These are phyloP conservation scores for Penaeus monodon DNA, from an alignment of 2,888 invertebrate species.

Conservation along the genomic window DNA sequence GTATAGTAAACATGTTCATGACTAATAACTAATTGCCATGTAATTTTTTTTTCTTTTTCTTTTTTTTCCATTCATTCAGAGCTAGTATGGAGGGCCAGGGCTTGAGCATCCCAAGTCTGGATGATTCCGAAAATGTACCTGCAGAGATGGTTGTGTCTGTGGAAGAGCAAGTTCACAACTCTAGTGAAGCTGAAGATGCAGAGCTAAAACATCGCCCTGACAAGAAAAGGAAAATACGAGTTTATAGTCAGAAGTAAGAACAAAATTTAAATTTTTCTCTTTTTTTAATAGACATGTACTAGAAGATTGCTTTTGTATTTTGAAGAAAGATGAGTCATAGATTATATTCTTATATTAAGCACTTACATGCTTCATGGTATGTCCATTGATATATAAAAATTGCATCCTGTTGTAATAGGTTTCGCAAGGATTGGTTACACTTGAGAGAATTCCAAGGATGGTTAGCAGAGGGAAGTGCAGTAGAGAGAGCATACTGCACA, in stretches of 20 bases:
- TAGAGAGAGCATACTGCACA: conserved; percentile 44
- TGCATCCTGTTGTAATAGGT: background rate
- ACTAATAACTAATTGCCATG: background rate
- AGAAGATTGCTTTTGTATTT: background rate
- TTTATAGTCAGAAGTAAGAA: conserved; percentile 33
- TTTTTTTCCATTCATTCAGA: background rate
- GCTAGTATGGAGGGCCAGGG: conserved; percentile 20
- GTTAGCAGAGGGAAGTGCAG: conserved; percentile 35
- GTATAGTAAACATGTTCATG: no score
- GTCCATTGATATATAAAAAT: no score
- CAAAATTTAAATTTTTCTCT: background rate
- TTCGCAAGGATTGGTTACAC: conserved; percentile 44
- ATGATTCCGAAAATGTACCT: conserved; percentile 25
- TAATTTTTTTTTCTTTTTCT: background rate
- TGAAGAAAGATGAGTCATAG: background rate
- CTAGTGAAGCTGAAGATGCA: background rate
- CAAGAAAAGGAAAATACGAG: conserved; percentile 17
- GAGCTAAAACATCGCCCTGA: conserved; percentile 30
- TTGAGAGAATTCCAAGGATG: conserved; percentile 50
- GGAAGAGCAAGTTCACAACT: conserved; percentile 2
- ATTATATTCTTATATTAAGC: background rate
- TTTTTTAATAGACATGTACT: background rate
- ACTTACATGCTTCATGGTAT: no score
- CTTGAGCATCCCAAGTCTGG: conserved; percentile 17
- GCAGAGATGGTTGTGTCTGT: conserved; percentile 41